A percentile compares a stretch with the other conserved stretches of the same genome.
Evolutionary conservation across 2,113 vertebrate genomes (phyloP).

Genomic region (Abramis brama): DNA sequence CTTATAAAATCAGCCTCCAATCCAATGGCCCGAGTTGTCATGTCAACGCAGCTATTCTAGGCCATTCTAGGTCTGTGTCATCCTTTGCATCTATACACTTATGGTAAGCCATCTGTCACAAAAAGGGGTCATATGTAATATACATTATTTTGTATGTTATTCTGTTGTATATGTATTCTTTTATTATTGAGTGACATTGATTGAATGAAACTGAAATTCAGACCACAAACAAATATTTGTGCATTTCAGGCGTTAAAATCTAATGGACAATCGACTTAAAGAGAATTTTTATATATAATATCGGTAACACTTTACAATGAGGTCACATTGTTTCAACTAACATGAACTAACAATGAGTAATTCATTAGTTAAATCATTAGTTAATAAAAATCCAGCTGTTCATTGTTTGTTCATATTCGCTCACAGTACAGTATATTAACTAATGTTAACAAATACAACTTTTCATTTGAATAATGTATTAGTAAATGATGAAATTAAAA

Average conservation of each 20-base stretch:
- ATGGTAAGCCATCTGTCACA: slow-evolving; percentile 49
- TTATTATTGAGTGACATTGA: not conserved
- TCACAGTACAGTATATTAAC: too few relatives aligned
- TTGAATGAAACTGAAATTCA: not conserved
- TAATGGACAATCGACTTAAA: not conserved
- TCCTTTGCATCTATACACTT: slow-evolving; percentile 30
- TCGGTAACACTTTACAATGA: too few relatives aligned
- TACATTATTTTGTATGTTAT: not conserved
- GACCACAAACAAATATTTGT: not conserved
- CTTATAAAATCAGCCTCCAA: slow-evolving; percentile 50
- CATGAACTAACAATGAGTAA: too few relatives aligned
- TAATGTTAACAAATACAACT: too few relatives aligned
- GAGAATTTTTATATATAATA: not conserved
- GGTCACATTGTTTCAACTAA: too few relatives aligned
- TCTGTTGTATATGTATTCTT: not conserved
- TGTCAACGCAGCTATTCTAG: slow-evolving; percentile 49
- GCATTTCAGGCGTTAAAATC: not conserved
- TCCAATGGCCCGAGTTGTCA: slow-evolving; percentile 51
- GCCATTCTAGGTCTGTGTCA: too few relatives aligned
- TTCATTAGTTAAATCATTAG: too few relatives aligned
- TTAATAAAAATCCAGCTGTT: too few relatives aligned
- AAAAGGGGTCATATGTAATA: not conserved
- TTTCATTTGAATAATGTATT: too few relatives aligned
- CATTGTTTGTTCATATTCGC: too few relatives aligned
- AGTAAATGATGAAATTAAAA: too few relatives aligned